phyloP scores from a whole-genome alignment of 23 tunicate species.

The Corella eumyota region DNA sequence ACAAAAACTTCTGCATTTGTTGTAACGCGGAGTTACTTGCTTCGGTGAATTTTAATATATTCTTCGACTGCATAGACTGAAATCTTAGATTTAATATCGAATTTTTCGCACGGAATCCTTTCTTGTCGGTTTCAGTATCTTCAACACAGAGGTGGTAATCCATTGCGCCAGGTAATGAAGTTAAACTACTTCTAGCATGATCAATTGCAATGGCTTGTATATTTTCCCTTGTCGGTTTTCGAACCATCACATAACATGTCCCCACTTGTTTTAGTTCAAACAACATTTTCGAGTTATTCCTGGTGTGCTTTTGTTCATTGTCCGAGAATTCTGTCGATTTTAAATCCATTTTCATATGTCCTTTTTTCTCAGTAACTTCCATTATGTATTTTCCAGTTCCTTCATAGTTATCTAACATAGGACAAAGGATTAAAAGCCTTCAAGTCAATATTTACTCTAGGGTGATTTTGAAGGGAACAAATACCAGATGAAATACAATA shows the following conservation, averaged over 20 bases:
- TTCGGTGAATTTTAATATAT: too few relatives aligned
- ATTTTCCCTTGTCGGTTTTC: background rate
- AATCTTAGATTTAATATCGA: background rate
- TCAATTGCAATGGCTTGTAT: too few relatives aligned
- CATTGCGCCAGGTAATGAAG: slow-evolving; percentile 33
- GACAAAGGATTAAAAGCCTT: too few relatives aligned
- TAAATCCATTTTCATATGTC: slow-evolving; percentile 6
- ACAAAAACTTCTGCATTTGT: slow-evolving; percentile 41
- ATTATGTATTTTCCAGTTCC: slow-evolving; percentile 14
- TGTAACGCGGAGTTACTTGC: too few relatives aligned
- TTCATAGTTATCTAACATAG: too few relatives aligned
- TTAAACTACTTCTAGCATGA: slow-evolving; percentile 7
- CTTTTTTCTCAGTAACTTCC: slow-evolving; percentile 14
- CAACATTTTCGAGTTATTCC: background rate
- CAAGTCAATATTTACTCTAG: too few relatives aligned
- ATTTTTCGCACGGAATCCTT: too few relatives aligned
- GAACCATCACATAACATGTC: slow-evolving; percentile 13
- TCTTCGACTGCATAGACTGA: slow-evolving; percentile 29
- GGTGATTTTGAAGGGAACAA: too few relatives aligned
- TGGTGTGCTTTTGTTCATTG: background rate
- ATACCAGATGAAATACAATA: too few relatives aligned
- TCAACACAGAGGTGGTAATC: slow-evolving; percentile 7
- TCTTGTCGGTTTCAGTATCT: background rate
- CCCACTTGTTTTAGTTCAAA: slow-evolving; percentile 8
- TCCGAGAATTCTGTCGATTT: background rate